Base-by-base conservation (phyloP, 1,140 invertebrate species). In the Bombus pyrosoma region DNA sequence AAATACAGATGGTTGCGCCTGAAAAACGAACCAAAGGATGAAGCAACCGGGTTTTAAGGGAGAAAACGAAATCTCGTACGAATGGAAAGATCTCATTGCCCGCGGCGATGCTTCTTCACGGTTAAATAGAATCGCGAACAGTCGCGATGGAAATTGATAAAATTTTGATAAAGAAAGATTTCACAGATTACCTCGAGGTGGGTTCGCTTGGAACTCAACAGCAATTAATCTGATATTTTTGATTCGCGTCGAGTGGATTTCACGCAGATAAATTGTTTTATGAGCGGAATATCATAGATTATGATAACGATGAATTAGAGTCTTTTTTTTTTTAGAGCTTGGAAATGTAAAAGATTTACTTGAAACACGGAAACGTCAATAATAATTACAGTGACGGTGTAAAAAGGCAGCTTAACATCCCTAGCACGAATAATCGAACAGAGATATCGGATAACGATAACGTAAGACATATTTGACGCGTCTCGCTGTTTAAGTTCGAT, bases 131-230 rank as follows among this genome's bases (percentile, higher is more conserved):
- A 78, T 78, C 25, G 28, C 15, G 28, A 78, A 22, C 39, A 22
- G 28, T 39, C 37, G 37, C 28, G 18, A 15, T 41, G 57, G 59
- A 78, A 78, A 64, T 78, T 78, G 75, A 78, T 78, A 59, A 64
- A 78, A 78, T 78, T 78, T 78, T 78, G 28, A 64, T 62, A 78
- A 41, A 64, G 75, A 25, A 39, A 28, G n/a, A 41, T 62, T 64
- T 28, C 37, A 6, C 0, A 25, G 75, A 39, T 77, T 62, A 34
- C 59, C 22, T 62, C 75, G 37, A 39, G 10, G 28, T 59, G 37
- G 57, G 4, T 25, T 39, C 8, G 15, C 8, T 15, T 28, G 53
- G 1, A 32, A 41, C 39, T 22, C 37, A 3, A 12, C 8, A 28
- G 28, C 5, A 43, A 2, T 32, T 13, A 25, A 10, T 10, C 22